Evolutionary conservation across 2,797 vertebrate species (phyloP), one percentile per base, ranked within the genome.

Genomic region (Syngnathus rostellatus): DNA sequence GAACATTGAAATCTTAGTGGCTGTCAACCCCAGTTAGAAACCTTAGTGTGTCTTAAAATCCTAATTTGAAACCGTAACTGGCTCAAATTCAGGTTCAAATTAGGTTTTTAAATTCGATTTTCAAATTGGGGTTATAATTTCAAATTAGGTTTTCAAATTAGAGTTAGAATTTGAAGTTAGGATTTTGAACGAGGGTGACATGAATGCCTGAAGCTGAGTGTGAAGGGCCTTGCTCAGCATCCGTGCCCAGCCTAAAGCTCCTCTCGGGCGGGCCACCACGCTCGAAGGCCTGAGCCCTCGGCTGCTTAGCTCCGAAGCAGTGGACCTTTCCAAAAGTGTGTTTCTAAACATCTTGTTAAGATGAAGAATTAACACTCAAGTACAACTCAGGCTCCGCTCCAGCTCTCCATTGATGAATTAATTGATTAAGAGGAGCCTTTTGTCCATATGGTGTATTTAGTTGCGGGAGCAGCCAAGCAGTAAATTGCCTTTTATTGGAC

Each of bases 401-500:
- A 61, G 21, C 59, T 25, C 14, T 23, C 43, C 60, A 62, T 62
- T 62, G 40, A 46, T 62, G 41, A 45, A 62, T 62, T 62, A 25
- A 62, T 62, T 58, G 55, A 58, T 58, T 58, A 58, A 58, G 55
- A 58, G 54, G 54, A 57, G 25, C 23, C 39, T 63, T 54, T 54
- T 54, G 31, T 51, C 63, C 48, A 21, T 40, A 54, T 64, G n/a
- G 39, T 86, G 88, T 90, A 85, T 88, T 88, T 86, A 88, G 71
- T 87, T 90, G 84, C 85, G 58, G 81, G 89, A 80, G 90, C 87
- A 81, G 75, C 74, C 83, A 83, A 91, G 90, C 92, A 82, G 92
- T 94, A 93, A 94, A 94, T 94, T 93, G 86, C 86, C 91, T 94
- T 94, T 91, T 87, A 83, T 76, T 77, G 90, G 91, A 90, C 93